These are phyloP conservation scores for Odontophorus gujanensis DNA, from an alignment of 2,113 vertebrate genomes.

Conservation along the genomic window DNA sequence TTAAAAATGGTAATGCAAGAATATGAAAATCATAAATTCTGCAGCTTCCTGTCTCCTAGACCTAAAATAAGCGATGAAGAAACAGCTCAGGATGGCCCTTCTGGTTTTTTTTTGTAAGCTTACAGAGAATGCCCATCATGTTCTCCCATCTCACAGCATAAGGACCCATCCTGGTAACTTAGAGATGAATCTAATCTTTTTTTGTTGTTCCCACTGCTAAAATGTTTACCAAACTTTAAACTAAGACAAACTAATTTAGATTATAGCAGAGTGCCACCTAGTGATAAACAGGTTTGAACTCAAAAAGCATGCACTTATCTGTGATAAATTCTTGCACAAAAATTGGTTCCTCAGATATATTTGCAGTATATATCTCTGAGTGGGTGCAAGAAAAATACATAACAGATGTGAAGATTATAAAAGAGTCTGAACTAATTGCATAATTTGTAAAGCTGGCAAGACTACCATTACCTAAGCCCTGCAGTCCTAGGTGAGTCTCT, in stretches of 20 bases:
- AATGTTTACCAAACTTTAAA: slow-evolving; percentile 13
- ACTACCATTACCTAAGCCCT: rapidly evolving
- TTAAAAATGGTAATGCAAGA: not conserved
- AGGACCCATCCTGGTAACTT: not conserved
- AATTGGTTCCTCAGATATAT: not conserved
- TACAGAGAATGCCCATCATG: not conserved
- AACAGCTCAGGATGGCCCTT: rapidly evolving
- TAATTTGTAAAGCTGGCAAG: not conserved
- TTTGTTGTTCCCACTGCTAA: not conserved
- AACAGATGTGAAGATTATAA: not conserved
- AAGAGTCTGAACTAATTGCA: rapidly evolving
- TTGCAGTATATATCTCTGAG: not conserved
- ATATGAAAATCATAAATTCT: not conserved
- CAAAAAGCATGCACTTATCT: not conserved
- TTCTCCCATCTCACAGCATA: not conserved
- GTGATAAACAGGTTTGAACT: slow-evolving; percentile 42
- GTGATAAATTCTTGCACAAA: not conserved
- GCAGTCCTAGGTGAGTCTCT: not conserved
- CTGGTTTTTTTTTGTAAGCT: not conserved
- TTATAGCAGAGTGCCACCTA: slow-evolving; percentile 74
- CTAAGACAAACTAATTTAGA: slow-evolving; percentile 35
- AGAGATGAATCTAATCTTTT: not conserved
- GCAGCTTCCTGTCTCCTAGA: not conserved
- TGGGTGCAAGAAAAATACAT: not conserved
- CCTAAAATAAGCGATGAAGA: not conserved